Percentiles rank a stretch among this genome's conserved stretches.
Conservation (phyloP, 2,888 invertebrate species). For the Stenurella melanura region DNA sequence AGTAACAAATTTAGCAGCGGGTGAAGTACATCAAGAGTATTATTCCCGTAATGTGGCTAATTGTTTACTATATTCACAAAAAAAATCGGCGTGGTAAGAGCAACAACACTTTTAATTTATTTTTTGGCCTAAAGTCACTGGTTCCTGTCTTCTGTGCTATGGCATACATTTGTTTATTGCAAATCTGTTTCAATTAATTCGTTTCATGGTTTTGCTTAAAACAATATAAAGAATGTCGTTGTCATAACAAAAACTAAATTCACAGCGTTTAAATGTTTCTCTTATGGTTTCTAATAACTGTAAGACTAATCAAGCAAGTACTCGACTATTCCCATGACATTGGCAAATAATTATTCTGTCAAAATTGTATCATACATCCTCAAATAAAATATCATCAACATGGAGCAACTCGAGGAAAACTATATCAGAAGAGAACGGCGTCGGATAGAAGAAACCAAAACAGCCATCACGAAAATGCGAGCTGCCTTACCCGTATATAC, state of each 20-base stretch:
- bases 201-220: too few species aligned
- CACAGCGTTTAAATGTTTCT: neutral
- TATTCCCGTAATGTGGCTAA: too few species aligned
- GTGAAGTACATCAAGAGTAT: too few species aligned
- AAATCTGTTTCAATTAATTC: too few species aligned
- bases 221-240: neutral
- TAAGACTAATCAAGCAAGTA: neutral
- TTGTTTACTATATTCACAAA: too few species aligned
- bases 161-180: too few species aligned
- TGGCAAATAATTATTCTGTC: neutral
- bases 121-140: too few species aligned
- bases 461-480: slow-evolving; percentile 65
- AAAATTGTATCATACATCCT: neutral
- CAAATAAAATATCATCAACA: neutral
- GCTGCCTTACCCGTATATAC: slow-evolving; percentile 67
- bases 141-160: too few species aligned
- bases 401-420: slow-evolving; percentile 13
- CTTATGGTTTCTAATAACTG: neutral
- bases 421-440: slow-evolving; percentile 26
- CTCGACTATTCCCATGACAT: neutral
- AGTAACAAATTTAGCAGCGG: too few species aligned
- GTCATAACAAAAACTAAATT: neutral
- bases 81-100: too few species aligned
- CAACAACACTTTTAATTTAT: too few species aligned
- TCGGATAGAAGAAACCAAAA: slow-evolving; percentile 28